Percentiles rank a stretch among this genome's conserved stretches.
phyloP scores from a whole-genome alignment of 1,140 invertebrate species.

The Druon quercuslanigerum region DNA sequence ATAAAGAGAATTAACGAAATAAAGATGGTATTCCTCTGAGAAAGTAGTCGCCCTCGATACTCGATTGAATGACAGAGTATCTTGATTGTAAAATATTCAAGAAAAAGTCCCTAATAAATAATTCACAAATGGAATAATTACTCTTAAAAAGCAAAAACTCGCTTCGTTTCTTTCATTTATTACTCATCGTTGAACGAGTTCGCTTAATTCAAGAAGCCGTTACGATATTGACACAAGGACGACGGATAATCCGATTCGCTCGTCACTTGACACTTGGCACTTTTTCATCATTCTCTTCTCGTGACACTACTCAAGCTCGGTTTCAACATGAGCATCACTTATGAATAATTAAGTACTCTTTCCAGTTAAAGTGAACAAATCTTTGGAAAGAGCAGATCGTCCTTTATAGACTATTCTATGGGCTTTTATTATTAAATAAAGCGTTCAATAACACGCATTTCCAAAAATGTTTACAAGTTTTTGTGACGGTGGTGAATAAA shows the following conservation, averaged over 20 bases:
- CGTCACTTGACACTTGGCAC: constrained; percentile 13
- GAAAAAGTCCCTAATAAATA: constrained; percentile 1
- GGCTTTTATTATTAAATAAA: too few species aligned
- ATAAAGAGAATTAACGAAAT: not conserved
- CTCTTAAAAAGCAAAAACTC: constrained; percentile 1
- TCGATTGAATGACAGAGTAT: not conserved
- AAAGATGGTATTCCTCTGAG: constrained; percentile 4
- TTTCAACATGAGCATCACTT: constrained; percentile 22
- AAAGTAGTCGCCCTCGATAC: constrained; percentile 17
- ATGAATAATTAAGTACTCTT: constrained; percentile 30
- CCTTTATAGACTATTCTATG: not conserved
- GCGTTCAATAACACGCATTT: too few species aligned
- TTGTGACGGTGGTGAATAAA: too few species aligned
- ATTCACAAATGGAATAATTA: constrained; percentile 7
- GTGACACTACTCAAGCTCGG: not conserved
- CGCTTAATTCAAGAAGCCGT: constrained; percentile 17
- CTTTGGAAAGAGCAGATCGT: not conserved
- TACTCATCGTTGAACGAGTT: constrained; percentile 17
- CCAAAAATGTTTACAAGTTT: too few species aligned
- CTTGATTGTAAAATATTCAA: not conserved
- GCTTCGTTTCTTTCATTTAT: constrained; percentile 2
- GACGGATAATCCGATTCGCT: constrained; percentile 22
- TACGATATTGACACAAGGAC: constrained; percentile 29
- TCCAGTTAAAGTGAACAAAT: not conserved
- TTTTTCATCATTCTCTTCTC: constrained; percentile 23